Conservation (phyloP, 2,888 invertebrate species). For the Stomorhina lunata region DNA sequence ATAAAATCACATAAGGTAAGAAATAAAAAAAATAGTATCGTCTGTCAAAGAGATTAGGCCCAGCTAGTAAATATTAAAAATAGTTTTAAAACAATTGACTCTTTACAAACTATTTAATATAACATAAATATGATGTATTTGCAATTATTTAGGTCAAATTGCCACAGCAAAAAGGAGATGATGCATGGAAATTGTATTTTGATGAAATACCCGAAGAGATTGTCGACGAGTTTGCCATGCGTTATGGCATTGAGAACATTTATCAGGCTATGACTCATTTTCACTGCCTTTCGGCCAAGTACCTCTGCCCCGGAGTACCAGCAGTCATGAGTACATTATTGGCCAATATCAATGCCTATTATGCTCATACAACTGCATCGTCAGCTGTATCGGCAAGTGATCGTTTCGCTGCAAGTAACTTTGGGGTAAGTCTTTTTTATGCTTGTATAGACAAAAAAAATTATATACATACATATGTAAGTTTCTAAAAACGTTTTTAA, state of each 20-base stretch:
- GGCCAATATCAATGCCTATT: slow-evolving; percentile 99
- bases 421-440: slow-evolving; percentile 98
- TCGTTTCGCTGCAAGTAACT: slow-evolving; percentile 99
- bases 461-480: too few species aligned
- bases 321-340: slow-evolving; percentile 99
- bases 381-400: slow-evolving; percentile 99
- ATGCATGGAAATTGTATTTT: slow-evolving; percentile 99
- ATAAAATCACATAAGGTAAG: too few species aligned
- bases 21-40: too few species aligned
- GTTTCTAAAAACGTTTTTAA: too few species aligned
- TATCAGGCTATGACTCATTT: slow-evolving; percentile 94
- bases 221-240: slow-evolving; percentile 99
- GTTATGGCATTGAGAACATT: slow-evolving; percentile 99
- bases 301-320: slow-evolving; percentile 98
- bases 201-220: slow-evolving; percentile 99
- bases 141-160: slow-evolving; percentile 83
- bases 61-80: too few species aligned
- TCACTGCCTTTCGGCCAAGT: slow-evolving; percentile 99
- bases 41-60: too few species aligned
- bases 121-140: background rate
- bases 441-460: too few species aligned
- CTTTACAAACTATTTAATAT: background rate
- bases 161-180: slow-evolving; percentile 96
- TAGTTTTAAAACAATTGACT: too few species aligned
- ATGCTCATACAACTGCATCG: slow-evolving; percentile 98